A percentile compares a stretch with the other conserved stretches of the same genome.
Evolutionary conservation across 2,888 invertebrate species (phyloP).

Genomic region (Acronicta psi): DNA sequence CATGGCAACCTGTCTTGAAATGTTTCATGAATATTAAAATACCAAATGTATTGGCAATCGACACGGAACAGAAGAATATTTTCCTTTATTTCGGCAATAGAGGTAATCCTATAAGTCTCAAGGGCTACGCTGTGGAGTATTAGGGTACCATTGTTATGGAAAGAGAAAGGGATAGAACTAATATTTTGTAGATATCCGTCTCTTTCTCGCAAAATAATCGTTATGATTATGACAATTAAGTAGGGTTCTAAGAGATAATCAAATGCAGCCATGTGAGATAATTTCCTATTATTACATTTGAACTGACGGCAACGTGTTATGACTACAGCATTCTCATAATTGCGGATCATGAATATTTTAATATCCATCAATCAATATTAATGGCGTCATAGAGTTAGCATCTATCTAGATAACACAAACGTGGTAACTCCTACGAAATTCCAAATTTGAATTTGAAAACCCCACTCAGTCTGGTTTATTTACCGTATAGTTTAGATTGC

Average conservation of each 20-base stretch:
- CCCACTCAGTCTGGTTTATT: too few species aligned
- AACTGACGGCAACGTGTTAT: neutral
- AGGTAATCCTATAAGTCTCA: conserved; percentile 53
- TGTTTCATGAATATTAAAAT: conserved; percentile 55
- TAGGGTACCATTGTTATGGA: conserved; percentile 33
- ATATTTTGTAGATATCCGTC: conserved; percentile 14
- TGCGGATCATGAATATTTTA: too few species aligned
- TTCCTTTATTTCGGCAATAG: conserved; percentile 46
- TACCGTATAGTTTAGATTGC: neutral
- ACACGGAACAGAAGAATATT: conserved; percentile 44
- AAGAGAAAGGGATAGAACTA: conserved; percentile 13
- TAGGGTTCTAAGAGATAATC: conserved; percentile 13
- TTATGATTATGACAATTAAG: conserved; percentile 27
- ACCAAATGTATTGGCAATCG: conserved; percentile 50
- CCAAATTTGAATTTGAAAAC: too few species aligned
- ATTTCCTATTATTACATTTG: conserved; percentile 27
- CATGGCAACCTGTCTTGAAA: conserved; percentile 44
- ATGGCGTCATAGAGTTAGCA: too few species aligned
- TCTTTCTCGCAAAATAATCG: conserved; percentile 21
- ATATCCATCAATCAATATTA: too few species aligned
- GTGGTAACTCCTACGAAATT: too few species aligned
- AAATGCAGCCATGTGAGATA: conserved; percentile 23
- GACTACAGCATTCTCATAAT: too few species aligned
- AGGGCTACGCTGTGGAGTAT: conserved; percentile 26
- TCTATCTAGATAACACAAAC: too few species aligned